Evolutionary conservation across 1,140 invertebrate species (phyloP), one percentile per base, ranked within the genome.

Genomic region (Temnothorax longispinosus): DNA sequence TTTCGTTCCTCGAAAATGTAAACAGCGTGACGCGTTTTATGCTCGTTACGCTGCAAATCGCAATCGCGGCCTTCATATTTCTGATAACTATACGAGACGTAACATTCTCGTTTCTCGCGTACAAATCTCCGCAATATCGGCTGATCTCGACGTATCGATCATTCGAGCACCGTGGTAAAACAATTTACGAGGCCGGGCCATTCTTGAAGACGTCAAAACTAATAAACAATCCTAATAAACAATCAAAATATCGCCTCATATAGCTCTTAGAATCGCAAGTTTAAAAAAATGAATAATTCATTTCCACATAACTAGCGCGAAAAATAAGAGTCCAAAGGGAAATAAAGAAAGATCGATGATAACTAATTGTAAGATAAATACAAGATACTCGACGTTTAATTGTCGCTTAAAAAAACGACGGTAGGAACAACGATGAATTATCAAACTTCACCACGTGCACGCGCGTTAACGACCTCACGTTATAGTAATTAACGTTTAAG

Each of bases 11-110:
- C 60, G 47, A 69, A 47, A 77, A 78, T 41, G 50, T 72, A 74
- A 85, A 50, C 72, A 44, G 56, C 21, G 47, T 85, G 72, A 76
- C 74, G 32, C 65, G 47, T 88, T 78, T 78, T 60, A 72, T 62
- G 58, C 60, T 35, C 21, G 7, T 88, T 85, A 60, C 56, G 50
- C 13, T 69, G 32, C 44, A 41, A 47, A 38, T 74, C 38, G 41
- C 58, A 85, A 85, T 85, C 58, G 27, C 38, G 27, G 32, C 64
- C 38, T 69, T 54, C 58, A 32, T 75, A 32, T 32, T 58, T 47
- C 50, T 56, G 81, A 88, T 89, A 88, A 86, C 8, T 27, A 10
- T 15, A 0, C n/a, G 1, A 78, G 8, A 32, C 47, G 47, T 88
- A 27, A 50, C n/a, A 13, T 27, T 27, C 65, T 62, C 52, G 3